Evolutionary conservation across 2,888 invertebrate species (phyloP).

Genomic region (Megaustenia siamemsis): DNA sequence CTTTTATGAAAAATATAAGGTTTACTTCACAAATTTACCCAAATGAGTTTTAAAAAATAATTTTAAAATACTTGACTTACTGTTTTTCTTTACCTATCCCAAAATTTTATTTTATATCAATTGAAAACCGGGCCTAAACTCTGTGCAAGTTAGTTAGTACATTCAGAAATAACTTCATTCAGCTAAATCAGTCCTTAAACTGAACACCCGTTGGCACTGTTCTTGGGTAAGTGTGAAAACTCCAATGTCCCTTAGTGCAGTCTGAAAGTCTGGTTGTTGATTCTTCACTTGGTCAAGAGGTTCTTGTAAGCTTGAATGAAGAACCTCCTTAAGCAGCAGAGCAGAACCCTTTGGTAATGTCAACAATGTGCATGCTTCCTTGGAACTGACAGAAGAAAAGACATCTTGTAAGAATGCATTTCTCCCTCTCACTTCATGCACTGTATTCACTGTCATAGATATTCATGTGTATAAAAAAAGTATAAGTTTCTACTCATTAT

Average conservation of each 20-base stretch:
- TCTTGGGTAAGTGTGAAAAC: constrained; percentile 73
- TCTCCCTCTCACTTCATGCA: not conserved
- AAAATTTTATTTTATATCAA: no score
- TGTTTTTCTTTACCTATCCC: no score
- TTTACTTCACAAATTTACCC: no score
- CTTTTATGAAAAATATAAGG: no score
- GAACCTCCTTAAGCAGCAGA: constrained; percentile 85
- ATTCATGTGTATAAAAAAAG: no score
- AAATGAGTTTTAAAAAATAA: no score
- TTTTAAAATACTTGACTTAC: no score
- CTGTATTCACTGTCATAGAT: no score
- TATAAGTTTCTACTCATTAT: no score
- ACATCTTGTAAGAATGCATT: not conserved
- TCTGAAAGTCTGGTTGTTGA: constrained; percentile 65
- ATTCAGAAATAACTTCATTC: not conserved
- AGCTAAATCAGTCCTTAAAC: constrained; percentile 62
- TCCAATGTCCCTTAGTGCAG: constrained; percentile 76
- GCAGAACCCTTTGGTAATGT: constrained; percentile 89
- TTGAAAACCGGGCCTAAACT: not conserved
- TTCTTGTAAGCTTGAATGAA: constrained; percentile 78
- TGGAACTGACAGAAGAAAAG: constrained; percentile 69
- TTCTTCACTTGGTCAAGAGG: constrained; percentile 60
- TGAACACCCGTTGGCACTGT: constrained; percentile 62
- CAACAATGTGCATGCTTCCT: constrained; percentile 87
- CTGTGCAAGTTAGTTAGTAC: not conserved